These are phyloP conservation scores for Planococcus citri DNA, from an alignment of 1,140 invertebrate genomes.

Conservation along the genomic window DNA sequence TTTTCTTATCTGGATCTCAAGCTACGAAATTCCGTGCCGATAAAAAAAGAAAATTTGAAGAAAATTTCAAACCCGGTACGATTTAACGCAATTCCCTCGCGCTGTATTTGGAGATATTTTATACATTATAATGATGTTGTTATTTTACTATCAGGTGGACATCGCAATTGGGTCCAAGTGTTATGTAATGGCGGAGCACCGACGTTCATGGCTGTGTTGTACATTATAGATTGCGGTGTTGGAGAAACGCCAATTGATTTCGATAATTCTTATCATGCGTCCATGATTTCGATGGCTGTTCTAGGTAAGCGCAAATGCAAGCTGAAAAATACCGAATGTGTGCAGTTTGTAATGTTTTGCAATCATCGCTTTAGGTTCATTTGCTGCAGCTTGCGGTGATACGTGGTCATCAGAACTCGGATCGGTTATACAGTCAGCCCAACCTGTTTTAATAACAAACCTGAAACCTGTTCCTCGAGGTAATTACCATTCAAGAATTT, in stretches of 20 bases:
- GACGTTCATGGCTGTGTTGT: constrained; percentile 59
- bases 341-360: neutral
- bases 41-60: constrained; percentile 60
- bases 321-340: neutral
- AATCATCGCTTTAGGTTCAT: constrained; percentile 40
- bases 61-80: constrained; percentile 65
- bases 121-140: neutral
- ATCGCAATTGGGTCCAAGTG: constrained; percentile 83
- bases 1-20: constrained; percentile 69
- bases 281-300: constrained; percentile 67
- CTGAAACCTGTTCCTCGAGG: constrained; percentile 61
- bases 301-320: constrained; percentile 41
- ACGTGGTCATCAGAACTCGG: constrained; percentile 87
- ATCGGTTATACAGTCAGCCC: constrained; percentile 49
- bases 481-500: constrained; percentile 32
- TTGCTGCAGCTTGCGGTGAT: constrained; percentile 76
- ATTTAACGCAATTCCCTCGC: neutral
- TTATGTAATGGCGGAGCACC: constrained; percentile 81
- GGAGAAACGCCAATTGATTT: constrained; percentile 71
- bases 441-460: constrained; percentile 65
- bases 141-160: constrained; percentile 45
- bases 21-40: constrained; percentile 63
- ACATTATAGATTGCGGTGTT: constrained; percentile 65
- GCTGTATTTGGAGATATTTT: constrained; percentile 11
- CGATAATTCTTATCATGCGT: constrained; percentile 55